Conservation (phyloP, 1,140 invertebrate genomes). For the Drosophila biarmipes region DNA sequence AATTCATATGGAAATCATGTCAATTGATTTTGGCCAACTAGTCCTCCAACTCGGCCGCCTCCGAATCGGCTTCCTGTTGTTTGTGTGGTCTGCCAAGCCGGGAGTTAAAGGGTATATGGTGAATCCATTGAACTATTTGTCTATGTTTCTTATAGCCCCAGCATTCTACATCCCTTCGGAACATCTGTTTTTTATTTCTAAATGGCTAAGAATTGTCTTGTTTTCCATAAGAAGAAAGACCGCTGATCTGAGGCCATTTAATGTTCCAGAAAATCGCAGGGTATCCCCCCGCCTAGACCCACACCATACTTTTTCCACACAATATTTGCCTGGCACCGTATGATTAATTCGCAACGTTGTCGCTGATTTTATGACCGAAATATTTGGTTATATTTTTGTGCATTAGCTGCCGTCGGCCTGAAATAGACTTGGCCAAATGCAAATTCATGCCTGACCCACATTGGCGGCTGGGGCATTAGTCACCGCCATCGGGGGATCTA, state of each 20-base stretch:
- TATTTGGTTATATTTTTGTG: constrained; percentile 58
- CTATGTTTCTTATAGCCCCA: too few species aligned
- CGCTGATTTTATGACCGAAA: constrained; percentile 76
- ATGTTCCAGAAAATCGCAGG: background rate
- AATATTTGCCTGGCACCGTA: constrained; percentile 58
- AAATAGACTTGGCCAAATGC: constrained; percentile 78
- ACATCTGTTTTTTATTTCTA: too few species aligned
- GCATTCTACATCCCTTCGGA: too few species aligned
- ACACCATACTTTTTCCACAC: too few species aligned
- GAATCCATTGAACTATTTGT: too few species aligned
- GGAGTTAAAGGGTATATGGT: background rate
- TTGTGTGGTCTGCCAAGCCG: constrained; percentile 28
- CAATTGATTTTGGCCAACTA: constrained; percentile 68
- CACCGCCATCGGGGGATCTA: constrained; percentile 57
- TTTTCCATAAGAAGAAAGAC: too few species aligned
- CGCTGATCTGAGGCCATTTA: too few species aligned
- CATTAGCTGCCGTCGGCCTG: constrained; percentile 43
- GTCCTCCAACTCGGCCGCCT: background rate
- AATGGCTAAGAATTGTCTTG: too few species aligned
- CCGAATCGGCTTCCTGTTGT: background rate
- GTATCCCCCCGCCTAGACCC: constrained; percentile 1
- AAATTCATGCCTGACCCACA: constrained; percentile 83
- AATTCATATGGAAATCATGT: constrained; percentile 61
- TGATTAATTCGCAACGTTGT: constrained; percentile 76
- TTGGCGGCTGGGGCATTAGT: constrained; percentile 73